These are phyloP conservation scores for Danio jaintianensis DNA, from an alignment of 2,797 vertebrate species.

Conservation along the genomic window DNA sequence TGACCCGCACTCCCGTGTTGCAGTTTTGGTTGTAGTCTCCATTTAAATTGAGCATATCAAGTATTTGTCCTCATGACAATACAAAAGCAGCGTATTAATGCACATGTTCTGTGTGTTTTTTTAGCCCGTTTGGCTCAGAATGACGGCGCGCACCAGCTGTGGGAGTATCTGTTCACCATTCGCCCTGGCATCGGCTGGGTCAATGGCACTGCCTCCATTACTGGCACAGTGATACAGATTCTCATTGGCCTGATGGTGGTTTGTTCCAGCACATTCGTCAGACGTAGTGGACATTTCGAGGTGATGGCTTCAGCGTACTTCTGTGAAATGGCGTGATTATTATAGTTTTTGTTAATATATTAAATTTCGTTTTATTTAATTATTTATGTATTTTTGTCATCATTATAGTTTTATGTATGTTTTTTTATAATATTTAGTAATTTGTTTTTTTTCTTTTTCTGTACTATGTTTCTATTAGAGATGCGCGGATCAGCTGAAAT, in stretches of 20 bases:
- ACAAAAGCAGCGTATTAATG: not conserved
- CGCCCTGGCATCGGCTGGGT: conserved; percentile 84
- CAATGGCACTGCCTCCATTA: conserved; percentile 77
- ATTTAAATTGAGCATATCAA: not conserved
- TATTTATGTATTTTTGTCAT: no score
- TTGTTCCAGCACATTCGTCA: conserved; percentile 86
- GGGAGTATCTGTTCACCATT: conserved; percentile 84
- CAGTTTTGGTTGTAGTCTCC: no score
- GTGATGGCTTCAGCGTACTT: conserved; percentile 63
- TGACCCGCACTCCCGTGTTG: no score
- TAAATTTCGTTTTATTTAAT: no score
- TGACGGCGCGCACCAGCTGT: conserved; percentile 65
- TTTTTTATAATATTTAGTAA: no score
- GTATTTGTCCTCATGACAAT: not conserved
- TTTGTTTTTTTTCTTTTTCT: no score
- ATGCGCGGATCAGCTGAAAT: no score
- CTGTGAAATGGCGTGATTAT: no score
- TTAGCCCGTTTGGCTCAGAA: conserved; percentile 71
- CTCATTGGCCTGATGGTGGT: conserved; percentile 81
- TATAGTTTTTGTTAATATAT: no score
- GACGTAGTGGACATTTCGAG: conserved; percentile 88
- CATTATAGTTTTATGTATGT: no score
- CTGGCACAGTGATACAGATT: conserved; percentile 79
- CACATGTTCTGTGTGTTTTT: not conserved
- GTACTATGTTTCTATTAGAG: no score